Conservation (phyloP, 1,140 invertebrate species). For the Pachyrhynchus sulphureomaculatus region DNA sequence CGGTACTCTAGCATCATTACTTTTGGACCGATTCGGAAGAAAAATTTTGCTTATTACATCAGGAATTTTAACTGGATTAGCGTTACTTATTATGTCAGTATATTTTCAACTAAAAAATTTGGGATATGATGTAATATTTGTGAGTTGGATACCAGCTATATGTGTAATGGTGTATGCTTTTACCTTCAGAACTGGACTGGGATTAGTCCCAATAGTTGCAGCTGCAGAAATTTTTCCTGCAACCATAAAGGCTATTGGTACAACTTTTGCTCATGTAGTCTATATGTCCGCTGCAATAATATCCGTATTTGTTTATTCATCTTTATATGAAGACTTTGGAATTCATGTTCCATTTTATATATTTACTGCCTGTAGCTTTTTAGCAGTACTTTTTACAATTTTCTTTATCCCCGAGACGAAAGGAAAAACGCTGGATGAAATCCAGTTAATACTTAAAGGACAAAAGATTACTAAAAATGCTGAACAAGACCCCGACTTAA, state of each 20-base stretch:
- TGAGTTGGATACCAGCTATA: constrained; percentile 29
- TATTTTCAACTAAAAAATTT: constrained; percentile 38
- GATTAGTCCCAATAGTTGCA: constrained; percentile 68
- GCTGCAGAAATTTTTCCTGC: constrained; percentile 67
- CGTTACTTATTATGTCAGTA: constrained; percentile 27
- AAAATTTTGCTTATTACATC: constrained; percentile 49
- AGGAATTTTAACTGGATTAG: constrained; percentile 22
- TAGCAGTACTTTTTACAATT: neutral
- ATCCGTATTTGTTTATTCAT: constrained; percentile 64
- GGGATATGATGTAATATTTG: neutral
- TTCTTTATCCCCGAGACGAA: neutral
- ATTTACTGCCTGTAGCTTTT: constrained; percentile 55
- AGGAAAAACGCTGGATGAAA: constrained; percentile 10
- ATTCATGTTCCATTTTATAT: constrained; percentile 64
- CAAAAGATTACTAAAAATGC: too few species aligned
- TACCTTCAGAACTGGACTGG: constrained; percentile 33
- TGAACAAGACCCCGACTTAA: too few species aligned
- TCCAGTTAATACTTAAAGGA: constrained; percentile 4
- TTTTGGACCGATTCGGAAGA: constrained; percentile 51
- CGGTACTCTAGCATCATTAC: constrained; percentile 42
- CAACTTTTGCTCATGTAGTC: constrained; percentile 36
- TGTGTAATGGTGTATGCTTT: constrained; percentile 27
- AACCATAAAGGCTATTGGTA: constrained; percentile 55
- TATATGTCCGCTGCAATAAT: constrained; percentile 57
- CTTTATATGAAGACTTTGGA: constrained; percentile 53